A percentile compares a stretch with the other conserved stretches of the same genome.
These are phyloP conservation scores for Amniataba percoides DNA, from an alignment of 2,797 vertebrate species.

Conservation along the genomic window DNA sequence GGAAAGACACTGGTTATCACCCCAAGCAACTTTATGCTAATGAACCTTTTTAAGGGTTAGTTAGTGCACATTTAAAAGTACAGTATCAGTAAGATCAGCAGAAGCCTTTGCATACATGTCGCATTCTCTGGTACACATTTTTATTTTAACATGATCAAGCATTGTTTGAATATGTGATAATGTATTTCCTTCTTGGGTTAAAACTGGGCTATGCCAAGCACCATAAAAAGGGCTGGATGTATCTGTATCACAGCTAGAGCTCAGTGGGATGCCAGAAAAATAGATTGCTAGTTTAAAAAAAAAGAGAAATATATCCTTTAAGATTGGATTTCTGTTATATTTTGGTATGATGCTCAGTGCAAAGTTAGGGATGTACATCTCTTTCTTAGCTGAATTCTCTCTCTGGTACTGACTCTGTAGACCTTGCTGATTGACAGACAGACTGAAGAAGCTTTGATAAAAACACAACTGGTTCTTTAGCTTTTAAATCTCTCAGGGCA, in stretches of 20 bases:
- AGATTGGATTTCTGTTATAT: constrained; percentile 44
- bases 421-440: constrained; percentile 64
- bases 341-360: constrained; percentile 39
- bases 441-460: constrained; percentile 75
- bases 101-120: constrained; percentile 32
- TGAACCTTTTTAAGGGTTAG: constrained; percentile 26
- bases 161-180: constrained; percentile 61
- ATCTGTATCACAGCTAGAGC: constrained; percentile 22
- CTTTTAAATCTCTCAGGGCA: constrained; percentile 76
- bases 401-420: constrained; percentile 60
- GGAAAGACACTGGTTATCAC: constrained; percentile 10
- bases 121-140: constrained; percentile 36
- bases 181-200: constrained; percentile 38
- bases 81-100: constrained; percentile 44
- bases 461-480: constrained; percentile 74
- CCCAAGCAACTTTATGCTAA: constrained; percentile 24
- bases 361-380: constrained; percentile 43
- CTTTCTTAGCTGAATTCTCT: constrained; percentile 57
- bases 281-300: constrained; percentile 33
- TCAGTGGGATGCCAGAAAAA: constrained; percentile 32
- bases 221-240: constrained; percentile 15
- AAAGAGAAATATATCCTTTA: constrained; percentile 27
- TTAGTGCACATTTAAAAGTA: constrained; percentile 35
- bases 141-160: constrained; percentile 48
- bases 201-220: constrained; percentile 34